Base-by-base conservation (phyloP, 2,888 invertebrate species). In the Pristionchus fissidentatus region DNA sequence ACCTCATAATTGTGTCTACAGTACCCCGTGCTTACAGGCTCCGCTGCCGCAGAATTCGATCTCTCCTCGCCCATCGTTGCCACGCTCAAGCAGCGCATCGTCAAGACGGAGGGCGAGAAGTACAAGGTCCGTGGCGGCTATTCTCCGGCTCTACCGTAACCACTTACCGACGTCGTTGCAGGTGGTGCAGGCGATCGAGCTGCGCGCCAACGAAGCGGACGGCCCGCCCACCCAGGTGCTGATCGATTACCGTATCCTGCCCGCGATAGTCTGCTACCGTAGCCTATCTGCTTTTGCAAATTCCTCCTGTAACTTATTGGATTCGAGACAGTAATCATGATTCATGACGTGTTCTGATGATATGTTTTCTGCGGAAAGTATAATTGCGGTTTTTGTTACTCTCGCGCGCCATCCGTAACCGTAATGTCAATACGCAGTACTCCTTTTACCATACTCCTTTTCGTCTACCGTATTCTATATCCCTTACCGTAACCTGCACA, bases 151-250 rank as follows among this genome's bases (percentile, higher is more conserved):
- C 60, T 60, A 22, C 26, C 5, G 15, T 29, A 13, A 26, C 26
- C 29, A 32, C 10, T 57, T n/a, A 4, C 52, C 52, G 3, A 52
- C n/a, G 22, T 52, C n/a, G 35, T 29, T 66, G 19, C 62, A 66
- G 62, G 35, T 73, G 43, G 26, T 73, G n/a, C 73, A 73, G 46
- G 73, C 73, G 26, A 73, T 73, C 46, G 73, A 73, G 32, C 35
- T 49, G 35, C 75, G 75, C 38, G 73, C 73, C 7, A 73, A 73
- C 29, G 73, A 73, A 5, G 26, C 43, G 26, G 73, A 73, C 15
- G 22, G 29, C 3, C 73, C 43, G 26, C 73, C 73, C 73, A 73
- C 46, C 22, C 73, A 73, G 46, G 73, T 73, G 8, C 73, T 13
- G 73, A 73, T 5, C 26, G 13, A n/a, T n/a, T n/a, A n/a, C 46